phyloP scores from a whole-genome alignment of 2,888 invertebrate genomes.

The Oasisia sp. region DNA sequence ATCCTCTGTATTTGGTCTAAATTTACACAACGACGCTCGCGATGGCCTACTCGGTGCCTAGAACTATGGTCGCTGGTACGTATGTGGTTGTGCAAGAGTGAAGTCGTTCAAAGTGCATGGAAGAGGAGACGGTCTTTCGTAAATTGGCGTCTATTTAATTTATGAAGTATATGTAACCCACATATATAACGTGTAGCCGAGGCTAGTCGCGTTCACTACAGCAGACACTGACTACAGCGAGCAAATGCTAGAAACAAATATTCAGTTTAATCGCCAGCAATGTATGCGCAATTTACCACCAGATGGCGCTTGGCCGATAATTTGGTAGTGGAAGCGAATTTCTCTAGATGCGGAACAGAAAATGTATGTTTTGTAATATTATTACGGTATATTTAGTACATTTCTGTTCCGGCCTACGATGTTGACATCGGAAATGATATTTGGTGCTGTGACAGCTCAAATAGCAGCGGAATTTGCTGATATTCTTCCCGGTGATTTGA shows the following conservation, averaged over 20 bases:
- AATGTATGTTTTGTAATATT: neutral
- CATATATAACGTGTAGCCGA: no score
- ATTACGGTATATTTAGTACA: neutral
- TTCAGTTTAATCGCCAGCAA: neutral
- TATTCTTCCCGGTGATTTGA: neutral
- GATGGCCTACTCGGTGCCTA: no score
- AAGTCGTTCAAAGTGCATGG: no score
- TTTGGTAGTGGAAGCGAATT: no score
- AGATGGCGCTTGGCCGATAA: neutral
- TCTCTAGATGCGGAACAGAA: neutral
- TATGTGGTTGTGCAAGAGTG: no score
- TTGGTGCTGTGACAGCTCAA: neutral
- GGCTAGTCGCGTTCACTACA: neutral
- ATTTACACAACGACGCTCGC: no score
- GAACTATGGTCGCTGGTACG: no score
- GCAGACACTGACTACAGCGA: neutral
- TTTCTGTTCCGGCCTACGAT: neutral
- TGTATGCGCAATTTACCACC: no score
- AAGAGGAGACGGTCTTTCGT: no score
- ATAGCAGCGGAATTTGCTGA: slow-evolving; percentile 13
- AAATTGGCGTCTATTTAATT: no score
- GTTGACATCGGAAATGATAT: neutral
- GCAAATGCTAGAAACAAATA: neutral
- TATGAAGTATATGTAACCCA: no score
- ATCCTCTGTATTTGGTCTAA: no score